A percentile compares a stretch with the other conserved stretches of the same genome.
Evolutionary conservation across 2,113 vertebrate genomes (phyloP).

Genomic region (Peromyscus californicus): DNA sequence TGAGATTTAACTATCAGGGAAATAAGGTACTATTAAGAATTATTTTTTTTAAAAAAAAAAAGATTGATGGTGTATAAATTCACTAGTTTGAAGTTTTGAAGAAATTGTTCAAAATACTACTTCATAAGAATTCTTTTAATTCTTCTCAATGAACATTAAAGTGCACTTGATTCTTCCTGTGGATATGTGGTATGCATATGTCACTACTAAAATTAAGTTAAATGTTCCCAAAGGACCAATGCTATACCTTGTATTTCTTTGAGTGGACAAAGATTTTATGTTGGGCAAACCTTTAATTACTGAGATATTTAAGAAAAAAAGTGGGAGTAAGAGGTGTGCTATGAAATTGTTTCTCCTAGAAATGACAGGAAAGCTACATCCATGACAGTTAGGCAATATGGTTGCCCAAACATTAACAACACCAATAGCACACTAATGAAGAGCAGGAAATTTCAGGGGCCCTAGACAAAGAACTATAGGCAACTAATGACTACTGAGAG

Average conservation of each 20-base stretch:
- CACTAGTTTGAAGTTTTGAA: constrained; percentile 39
- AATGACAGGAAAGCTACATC: background rate
- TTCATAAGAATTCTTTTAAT: constrained; percentile 23
- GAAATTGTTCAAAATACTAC: constrained; percentile 26
- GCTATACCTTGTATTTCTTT: background rate
- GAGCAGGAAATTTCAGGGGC: background rate
- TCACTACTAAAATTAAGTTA: constrained; percentile 48
- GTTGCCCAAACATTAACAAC: background rate
- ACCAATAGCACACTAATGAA: background rate
- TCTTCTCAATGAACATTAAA: constrained; percentile 39
- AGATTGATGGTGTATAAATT: constrained; percentile 8
- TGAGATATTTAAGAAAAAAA: background rate
- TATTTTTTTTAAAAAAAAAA: constrained; percentile 15
- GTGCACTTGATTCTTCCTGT: constrained; percentile 37
- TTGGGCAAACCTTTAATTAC: background rate
- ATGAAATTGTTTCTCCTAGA: background rate
- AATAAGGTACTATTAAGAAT: constrained; percentile 91
- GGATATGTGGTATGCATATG: background rate
- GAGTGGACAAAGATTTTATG: background rate
- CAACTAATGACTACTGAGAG: background rate
- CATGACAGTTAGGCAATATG: background rate
- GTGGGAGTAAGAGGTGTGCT: background rate
- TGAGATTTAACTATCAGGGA: constrained; percentile 98
- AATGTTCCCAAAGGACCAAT: constrained; percentile 4
- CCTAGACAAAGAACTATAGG: background rate